These are phyloP conservation scores for Chionomys nivalis DNA, from an alignment of 2,113 vertebrate genomes.

Conservation along the genomic window DNA sequence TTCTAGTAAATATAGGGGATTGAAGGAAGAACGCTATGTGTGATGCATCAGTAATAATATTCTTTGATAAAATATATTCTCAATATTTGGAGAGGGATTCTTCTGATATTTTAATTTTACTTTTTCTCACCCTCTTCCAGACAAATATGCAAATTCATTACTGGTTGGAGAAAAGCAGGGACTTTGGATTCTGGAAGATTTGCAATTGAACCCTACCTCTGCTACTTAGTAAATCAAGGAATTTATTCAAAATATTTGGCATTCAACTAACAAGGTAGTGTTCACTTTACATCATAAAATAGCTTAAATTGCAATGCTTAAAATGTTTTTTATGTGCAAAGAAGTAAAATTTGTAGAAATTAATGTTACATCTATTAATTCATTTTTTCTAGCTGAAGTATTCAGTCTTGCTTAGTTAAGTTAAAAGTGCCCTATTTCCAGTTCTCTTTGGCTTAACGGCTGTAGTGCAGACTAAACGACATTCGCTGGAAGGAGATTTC, in stretches of 20 bases:
- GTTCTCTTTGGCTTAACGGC: neutral
- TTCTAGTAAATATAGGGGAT: constrained; percentile 18
- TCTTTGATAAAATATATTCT: constrained; percentile 53
- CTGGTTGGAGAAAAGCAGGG: neutral
- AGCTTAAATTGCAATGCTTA: neutral
- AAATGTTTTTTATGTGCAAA: neutral
- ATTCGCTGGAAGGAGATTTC: neutral
- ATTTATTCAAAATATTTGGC: neutral
- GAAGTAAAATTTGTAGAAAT: neutral
- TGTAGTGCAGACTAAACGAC: neutral
- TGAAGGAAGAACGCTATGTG: neutral
- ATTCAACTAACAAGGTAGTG: neutral
- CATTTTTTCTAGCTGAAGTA: neutral
- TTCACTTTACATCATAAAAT: neutral
- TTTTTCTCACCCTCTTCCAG: neutral
- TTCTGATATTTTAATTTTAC: neutral
- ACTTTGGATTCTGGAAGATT: neutral
- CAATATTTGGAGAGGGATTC: constrained; percentile 35
- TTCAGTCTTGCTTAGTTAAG: constrained; percentile 26
- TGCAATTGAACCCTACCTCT: constrained; percentile 14
- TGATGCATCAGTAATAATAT: neutral
- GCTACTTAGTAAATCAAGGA: neutral
- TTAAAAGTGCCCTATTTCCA: neutral
- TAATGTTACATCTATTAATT: neutral
- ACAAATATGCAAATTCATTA: neutral